Evolutionary conservation across 1,140 invertebrate species (phyloP).

Genomic region (Leptinotarsa defecta): DNA sequence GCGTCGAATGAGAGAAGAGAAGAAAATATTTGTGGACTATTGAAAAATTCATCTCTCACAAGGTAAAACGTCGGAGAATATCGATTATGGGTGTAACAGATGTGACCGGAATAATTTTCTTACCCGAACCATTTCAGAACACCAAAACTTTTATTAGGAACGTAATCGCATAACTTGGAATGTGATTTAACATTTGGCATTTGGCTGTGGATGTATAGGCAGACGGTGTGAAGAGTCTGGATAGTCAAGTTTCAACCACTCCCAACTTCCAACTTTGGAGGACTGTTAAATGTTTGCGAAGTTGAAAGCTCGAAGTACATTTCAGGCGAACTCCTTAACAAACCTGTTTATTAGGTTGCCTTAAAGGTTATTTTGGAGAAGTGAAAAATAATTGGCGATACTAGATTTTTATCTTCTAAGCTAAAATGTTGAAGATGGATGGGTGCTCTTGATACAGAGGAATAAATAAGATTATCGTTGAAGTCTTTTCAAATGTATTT

Average conservation of each 20-base stretch:
- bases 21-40: conserved; percentile 20
- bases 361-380: background rate
- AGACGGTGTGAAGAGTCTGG: conserved; percentile 9
- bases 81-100: conserved; percentile 40
- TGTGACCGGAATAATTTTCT: conserved; percentile 37
- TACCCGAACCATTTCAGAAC: conserved; percentile 26
- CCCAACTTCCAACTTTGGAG: conserved; percentile 16
- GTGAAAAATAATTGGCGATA: background rate
- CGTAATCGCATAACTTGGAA: conserved; percentile 41
- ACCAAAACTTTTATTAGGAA: conserved; percentile 39
- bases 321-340: background rate
- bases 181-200: conserved; percentile 36
- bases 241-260: background rate
- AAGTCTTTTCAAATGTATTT: too few relatives aligned
- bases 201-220: conserved; percentile 18
- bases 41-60: conserved; percentile 29
- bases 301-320: conserved; percentile 12
- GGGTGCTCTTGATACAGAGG: too few relatives aligned
- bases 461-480: too few relatives aligned
- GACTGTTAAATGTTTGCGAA: conserved; percentile 17
- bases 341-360: background rate
- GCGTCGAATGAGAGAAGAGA: background rate
- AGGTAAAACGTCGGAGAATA: conserved; percentile 22
- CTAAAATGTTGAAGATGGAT: too few relatives aligned
- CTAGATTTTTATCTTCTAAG: background rate